Percentiles rank a stretch among this genome's conserved stretches.
phyloP scores from a whole-genome alignment of 1,140 invertebrate genomes.

The Drosophila subpulchrella region DNA sequence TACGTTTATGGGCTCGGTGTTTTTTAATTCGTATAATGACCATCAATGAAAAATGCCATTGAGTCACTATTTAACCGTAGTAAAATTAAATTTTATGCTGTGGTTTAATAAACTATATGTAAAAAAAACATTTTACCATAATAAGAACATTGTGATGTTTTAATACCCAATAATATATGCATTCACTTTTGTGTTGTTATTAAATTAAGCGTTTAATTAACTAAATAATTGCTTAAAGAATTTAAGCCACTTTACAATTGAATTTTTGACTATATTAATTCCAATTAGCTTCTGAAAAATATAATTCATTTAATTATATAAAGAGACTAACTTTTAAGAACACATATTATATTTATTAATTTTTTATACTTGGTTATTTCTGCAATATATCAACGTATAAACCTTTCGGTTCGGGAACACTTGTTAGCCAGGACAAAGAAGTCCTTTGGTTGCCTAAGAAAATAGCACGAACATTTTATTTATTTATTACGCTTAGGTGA shows the following conservation, averaged over 20 bases:
- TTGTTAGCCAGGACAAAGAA: slow-evolving; percentile 20
- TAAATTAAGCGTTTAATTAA: not conserved
- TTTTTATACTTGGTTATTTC: too few relatives aligned
- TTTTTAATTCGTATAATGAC: slow-evolving; percentile 7
- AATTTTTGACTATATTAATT: not conserved
- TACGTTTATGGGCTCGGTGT: slow-evolving; percentile 52
- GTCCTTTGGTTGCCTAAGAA: slow-evolving; percentile 44
- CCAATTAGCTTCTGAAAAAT: too few relatives aligned
- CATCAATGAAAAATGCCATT: not conserved
- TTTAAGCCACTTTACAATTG: not conserved
- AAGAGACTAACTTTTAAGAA: too few relatives aligned
- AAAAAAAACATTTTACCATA: not conserved
- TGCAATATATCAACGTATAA: slow-evolving; percentile 15
- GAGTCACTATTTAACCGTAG: not conserved
- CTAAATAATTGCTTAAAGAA: not conserved
- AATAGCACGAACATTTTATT: slow-evolving; percentile 67
- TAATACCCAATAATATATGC: not conserved
- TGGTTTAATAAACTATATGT: not conserved
- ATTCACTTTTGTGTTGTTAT: not conserved
- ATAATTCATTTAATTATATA: too few relatives aligned
- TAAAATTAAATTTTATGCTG: not conserved
- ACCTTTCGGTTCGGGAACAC: slow-evolving; percentile 6
- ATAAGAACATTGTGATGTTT: not conserved
- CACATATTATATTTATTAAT: not conserved
- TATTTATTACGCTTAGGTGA: slow-evolving; percentile 76